Evolutionary conservation across 1,140 invertebrate genomes (phyloP), one percentile per base, ranked within the genome.

Genomic region (Ceratina calcarata): DNA sequence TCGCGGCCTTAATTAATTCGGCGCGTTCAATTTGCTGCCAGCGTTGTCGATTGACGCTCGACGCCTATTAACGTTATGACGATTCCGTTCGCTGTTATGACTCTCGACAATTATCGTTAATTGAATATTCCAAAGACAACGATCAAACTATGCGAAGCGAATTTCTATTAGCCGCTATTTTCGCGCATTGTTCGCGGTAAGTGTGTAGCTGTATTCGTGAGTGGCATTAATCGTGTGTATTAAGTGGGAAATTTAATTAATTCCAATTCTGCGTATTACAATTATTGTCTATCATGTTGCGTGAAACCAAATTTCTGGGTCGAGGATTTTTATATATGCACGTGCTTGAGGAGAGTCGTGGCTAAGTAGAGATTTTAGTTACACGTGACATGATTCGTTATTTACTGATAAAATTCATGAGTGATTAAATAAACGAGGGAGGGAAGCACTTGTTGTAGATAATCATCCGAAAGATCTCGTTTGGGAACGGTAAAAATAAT

Each of bases 1-100:
- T 78, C 32, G 37, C 60, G 67, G 22, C 74, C 55, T 79, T 85
- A 85, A 86, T 86, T 79, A 85, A 82, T 65, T 75, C 37, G 78
- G 61, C 32, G 64, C 66, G 62, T 77, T 67, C 65, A 80, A 85
- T 77, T 67, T 53, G 20, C 32, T 27, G 24, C 15, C 24, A 10
- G 37, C 37, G 37, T 77, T 66, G 66, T 32, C 37, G 8, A 55
- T 61, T 15, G 65, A 67, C 60, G 70, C 20, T 49, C 24, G 7
- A 67, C 32, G 64, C 72, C 64, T 75, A 58, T 27, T 77, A 60
- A 60, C 37, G 8, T 61, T 51, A 61, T 15, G 75, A 70, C 65
- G n/a, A 69, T 69, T 77, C 55, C 27, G 15, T 24, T 12, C 20
- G 72, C 64, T 57, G 62, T 55, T 67, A 61, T 53, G 72, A 69